These are phyloP conservation scores for Pogonophryne albipinna DNA, from an alignment of 2,797 vertebrate genomes.

Conservation along the genomic window DNA sequence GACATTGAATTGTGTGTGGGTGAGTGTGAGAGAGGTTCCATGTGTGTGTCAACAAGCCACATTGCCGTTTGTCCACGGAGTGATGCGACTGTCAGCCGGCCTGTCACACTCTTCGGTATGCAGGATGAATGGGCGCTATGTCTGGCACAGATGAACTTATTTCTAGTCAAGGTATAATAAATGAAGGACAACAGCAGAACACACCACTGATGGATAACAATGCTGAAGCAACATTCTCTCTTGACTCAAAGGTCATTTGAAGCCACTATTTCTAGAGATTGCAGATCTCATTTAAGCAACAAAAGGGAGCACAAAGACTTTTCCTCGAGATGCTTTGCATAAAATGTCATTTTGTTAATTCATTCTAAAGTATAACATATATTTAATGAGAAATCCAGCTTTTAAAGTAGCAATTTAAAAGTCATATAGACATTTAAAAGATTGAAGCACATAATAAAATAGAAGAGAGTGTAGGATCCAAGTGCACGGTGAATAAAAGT, in stretches of 20 bases:
- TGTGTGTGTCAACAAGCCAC: constrained; percentile 33
- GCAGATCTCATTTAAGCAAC: constrained; percentile 22
- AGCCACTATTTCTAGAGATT: constrained; percentile 34
- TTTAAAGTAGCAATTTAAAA: constrained; percentile 8
- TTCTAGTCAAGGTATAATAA: constrained; percentile 50
- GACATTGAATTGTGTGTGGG: constrained; percentile 41
- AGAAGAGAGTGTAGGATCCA: not conserved
- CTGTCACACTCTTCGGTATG: constrained; percentile 48
- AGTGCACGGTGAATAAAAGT: constrained; percentile 1
- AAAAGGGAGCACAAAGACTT: constrained; percentile 10
- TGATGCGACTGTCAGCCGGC: constrained; percentile 47
- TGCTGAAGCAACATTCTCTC: constrained; percentile 37
- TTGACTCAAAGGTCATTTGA: constrained; percentile 34
- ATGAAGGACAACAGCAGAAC: constrained; percentile 39
- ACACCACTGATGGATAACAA: constrained; percentile 26
- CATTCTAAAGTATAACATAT: constrained; percentile 13
- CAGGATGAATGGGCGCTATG: constrained; percentile 59
- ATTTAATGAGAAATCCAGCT: constrained; percentile 7
- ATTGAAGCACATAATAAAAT: constrained; percentile 10
- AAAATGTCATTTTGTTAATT: constrained; percentile 31
- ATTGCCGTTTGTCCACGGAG: constrained; percentile 53
- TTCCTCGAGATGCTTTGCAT: constrained; percentile 41
- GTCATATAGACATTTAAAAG: not conserved
- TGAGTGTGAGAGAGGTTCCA: constrained; percentile 29
- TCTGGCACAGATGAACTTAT: constrained; percentile 54